These are phyloP conservation scores for Andrena bicolor DNA, from an alignment of 2,888 invertebrate genomes.

Conservation along the genomic window DNA sequence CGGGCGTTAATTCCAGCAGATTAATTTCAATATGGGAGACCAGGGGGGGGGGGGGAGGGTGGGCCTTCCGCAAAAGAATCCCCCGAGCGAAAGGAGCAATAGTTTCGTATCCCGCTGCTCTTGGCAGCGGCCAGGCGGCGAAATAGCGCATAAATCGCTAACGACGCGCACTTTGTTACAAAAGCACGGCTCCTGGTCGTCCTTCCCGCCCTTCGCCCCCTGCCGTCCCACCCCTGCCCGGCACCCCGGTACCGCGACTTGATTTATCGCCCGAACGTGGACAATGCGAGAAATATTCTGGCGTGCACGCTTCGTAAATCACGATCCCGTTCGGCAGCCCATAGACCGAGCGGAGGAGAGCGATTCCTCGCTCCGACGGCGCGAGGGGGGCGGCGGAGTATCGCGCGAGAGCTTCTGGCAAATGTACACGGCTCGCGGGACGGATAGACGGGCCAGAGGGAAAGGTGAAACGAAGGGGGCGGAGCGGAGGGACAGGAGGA, in stretches of 20 bases:
- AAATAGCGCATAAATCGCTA: conserved; percentile 81
- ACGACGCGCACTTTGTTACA: conserved; percentile 79
- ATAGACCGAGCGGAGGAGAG: conserved; percentile 59
- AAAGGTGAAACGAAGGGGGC: conserved; percentile 26
- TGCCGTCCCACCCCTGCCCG: conserved; percentile 26
- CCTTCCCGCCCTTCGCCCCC: conserved; percentile 33
- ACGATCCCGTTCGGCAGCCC: conserved; percentile 75
- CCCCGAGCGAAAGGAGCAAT: conserved; percentile 50
- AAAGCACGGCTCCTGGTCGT: conserved; percentile 58
- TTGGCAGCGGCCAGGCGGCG: conserved; percentile 63
- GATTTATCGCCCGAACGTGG: conserved; percentile 81
- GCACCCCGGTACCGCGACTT: conserved; percentile 67
- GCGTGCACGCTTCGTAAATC: conserved; percentile 80
- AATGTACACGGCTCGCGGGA: conserved; percentile 58
- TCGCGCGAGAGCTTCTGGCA: conserved; percentile 67
- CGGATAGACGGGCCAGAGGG: conserved; percentile 5
- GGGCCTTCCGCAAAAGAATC: conserved; percentile 29
- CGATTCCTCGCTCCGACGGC: conserved; percentile 41
- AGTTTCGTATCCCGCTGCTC: conserved; percentile 50
- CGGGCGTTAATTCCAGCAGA: conserved; percentile 32
- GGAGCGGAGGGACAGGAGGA: conserved; percentile 7
- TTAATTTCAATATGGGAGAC: conserved; percentile 24
- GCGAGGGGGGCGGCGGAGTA: conserved; percentile 61
- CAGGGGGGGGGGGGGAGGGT: too few species aligned
- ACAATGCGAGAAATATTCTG: conserved; percentile 83